Base-by-base conservation (phyloP, 2,888 invertebrate genomes). In the Drosophila pseudotalamancana region DNA sequence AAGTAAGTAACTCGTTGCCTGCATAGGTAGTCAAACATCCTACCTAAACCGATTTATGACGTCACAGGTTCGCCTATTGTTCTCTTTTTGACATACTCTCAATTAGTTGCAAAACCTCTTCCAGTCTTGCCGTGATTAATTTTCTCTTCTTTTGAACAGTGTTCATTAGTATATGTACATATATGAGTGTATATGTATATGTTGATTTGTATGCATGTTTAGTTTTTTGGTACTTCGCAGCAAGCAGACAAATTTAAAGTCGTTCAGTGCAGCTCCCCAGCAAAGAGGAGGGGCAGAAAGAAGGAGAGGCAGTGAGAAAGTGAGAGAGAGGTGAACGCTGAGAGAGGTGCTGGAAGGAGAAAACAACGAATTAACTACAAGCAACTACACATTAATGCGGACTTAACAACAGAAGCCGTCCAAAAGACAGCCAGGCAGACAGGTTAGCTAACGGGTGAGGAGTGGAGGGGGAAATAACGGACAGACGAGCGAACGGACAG, bases 351-450 rank as follows among this genome's bases (percentile, higher is more conserved):
- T 25, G 35, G 34, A 56, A 19, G 42, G 49, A 51, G 61, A 54
- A 21, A 32, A 66, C 51, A 87, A 83, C 84, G 89, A 88, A 89
- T 87, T 87, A 89, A 89, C 88, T 81, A 89, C 89, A 87, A 88
- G 79, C 87, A 85, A 88, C 87, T 87, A 87, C 87, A 89, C 89
- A 89, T 84, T 88, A 84, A 88, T 84, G 84, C 78, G 87, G 87
- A 84, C 81, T 88, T 84, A 88, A 86, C 84, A 86, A 79, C 86
- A 88, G 82, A 82, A 82, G 81, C 81, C 88, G 81, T 85, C 86
- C 81, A 82, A 87, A 75, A 82, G 81, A 48, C 50, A 12, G 46
- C 19, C 45, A n/a, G 31, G 25, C 25, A 6, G 43, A 46, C 21
- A 0, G 39, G n/a, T n/a, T n/a, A n/a, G n/a, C n/a, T n/a, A n/a